Percentiles rank a stretch among this genome's conserved stretches.
Conservation (phyloP, 2,797 vertebrate genomes). For the Neomorphus geoffroyi region DNA sequence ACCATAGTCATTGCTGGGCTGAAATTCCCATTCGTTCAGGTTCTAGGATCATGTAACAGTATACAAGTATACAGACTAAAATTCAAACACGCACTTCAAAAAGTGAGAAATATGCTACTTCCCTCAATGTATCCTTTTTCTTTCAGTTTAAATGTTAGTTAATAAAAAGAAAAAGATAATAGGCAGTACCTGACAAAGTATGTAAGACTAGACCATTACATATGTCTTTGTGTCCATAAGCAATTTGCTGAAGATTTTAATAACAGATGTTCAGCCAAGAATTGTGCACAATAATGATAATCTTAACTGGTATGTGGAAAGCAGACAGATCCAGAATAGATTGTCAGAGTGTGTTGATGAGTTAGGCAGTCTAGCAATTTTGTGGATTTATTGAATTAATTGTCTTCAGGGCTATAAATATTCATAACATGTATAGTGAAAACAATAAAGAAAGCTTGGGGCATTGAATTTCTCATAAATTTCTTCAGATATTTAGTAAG, state of each 20-base stretch:
- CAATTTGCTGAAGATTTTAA: slow-evolving; percentile 36
- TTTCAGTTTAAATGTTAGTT: background rate
- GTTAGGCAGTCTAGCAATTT: slow-evolving; percentile 47
- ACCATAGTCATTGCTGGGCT: background rate
- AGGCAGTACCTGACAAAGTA: background rate
- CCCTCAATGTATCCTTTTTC: background rate
- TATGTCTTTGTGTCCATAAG: background rate
- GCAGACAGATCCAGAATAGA: slow-evolving; percentile 15
- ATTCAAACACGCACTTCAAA: background rate
- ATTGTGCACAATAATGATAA: slow-evolving; percentile 4
- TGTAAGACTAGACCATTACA: background rate
- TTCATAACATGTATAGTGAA: slow-evolving; percentile 1
- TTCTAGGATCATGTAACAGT: background rate
- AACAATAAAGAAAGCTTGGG: slow-evolving; percentile 14
- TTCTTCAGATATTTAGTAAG: background rate
- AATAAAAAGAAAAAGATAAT: background rate
- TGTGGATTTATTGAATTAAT: slow-evolving; percentile 26
- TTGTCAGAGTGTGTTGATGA: background rate
- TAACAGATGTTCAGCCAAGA: slow-evolving; percentile 29
- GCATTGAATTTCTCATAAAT: background rate
- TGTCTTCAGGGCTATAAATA: slow-evolving; percentile 56
- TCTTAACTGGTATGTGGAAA: background rate
- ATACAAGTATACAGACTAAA: background rate
- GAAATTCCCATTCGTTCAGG: background rate
- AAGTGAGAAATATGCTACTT: background rate